Conservation (phyloP, 2,888 invertebrate genomes). For the Melanotus villosus region DNA sequence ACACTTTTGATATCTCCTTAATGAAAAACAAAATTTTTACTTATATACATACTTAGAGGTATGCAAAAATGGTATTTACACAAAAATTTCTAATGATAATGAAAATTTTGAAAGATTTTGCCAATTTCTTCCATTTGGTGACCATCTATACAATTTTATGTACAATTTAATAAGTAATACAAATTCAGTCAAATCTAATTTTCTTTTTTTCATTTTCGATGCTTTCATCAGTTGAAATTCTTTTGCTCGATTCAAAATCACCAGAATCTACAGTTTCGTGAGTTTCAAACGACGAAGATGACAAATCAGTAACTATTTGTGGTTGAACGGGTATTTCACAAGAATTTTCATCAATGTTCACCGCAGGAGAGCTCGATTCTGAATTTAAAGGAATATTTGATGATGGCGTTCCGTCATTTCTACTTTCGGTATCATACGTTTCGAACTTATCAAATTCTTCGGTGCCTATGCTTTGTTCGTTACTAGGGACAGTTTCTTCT, state of each 20-base stretch:
- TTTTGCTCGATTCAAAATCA: conserved; percentile 28
- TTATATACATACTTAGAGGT: conserved; percentile 41
- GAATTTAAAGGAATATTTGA: conserved; percentile 22
- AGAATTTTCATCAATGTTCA: conserved; percentile 61
- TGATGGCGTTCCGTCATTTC: conserved; percentile 23
- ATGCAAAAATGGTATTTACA: conserved; percentile 39
- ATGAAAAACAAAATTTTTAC: conserved; percentile 12
- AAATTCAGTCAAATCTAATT: conserved; percentile 60
- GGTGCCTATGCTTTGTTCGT: not conserved
- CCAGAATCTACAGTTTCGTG: conserved; percentile 11
- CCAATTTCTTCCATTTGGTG: conserved; percentile 15
- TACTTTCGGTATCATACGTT: conserved; percentile 20
- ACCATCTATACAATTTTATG: conserved; percentile 54
- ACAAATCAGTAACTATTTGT: conserved; percentile 60
- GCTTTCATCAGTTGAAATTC: conserved; percentile 30
- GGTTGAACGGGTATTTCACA: conserved; percentile 67
- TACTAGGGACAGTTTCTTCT: not conserved
- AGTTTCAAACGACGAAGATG: conserved; percentile 33
- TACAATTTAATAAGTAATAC: conserved; percentile 52
- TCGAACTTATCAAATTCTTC: conserved; percentile 29
- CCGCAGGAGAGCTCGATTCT: conserved; percentile 37
- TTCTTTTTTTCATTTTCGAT: conserved; percentile 50
- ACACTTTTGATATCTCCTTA: conserved; percentile 18
- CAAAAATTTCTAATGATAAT: conserved; percentile 10
- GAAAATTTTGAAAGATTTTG: conserved; percentile 17